Conservation (phyloP, 1,140 invertebrate species). For the Achroia grisella region DNA sequence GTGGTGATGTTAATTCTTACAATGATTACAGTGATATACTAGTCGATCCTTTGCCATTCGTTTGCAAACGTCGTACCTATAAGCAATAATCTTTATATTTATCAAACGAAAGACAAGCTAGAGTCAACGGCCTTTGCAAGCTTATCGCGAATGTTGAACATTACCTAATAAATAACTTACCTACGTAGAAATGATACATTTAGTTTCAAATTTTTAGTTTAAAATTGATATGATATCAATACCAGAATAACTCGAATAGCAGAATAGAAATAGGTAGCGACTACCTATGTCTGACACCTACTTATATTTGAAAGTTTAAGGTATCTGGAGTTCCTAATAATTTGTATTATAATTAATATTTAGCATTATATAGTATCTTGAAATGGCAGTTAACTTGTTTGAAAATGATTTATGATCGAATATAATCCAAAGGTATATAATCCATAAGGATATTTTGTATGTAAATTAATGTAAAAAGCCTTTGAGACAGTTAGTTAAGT, state of each 20-base stretch:
- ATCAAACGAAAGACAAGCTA: background rate
- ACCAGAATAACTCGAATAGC: constrained; percentile 39
- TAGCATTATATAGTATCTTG: constrained; percentile 3
- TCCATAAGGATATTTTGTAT: constrained; percentile 40
- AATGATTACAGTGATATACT: constrained; percentile 35
- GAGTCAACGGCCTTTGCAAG: constrained; percentile 1
- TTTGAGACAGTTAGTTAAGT: constrained; percentile 33
- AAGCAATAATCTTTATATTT: constrained; percentile 1
- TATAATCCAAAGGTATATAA: constrained; percentile 54
- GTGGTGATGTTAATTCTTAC: constrained; percentile 42
- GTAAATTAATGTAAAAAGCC: constrained; percentile 58
- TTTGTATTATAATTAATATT: constrained; percentile 24
- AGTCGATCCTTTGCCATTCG: constrained; percentile 36
- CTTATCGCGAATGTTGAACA: constrained; percentile 9
- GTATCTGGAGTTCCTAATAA: constrained; percentile 56
- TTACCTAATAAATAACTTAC: constrained; percentile 13
- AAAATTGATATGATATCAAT: constrained; percentile 17
- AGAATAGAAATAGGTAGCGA: constrained; percentile 6
- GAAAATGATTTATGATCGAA: constrained; percentile 17
- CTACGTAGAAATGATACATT: background rate
- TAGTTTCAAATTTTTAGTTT: constrained; percentile 11
- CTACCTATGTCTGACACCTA: background rate
- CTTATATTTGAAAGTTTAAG: constrained; percentile 13
- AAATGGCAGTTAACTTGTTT: constrained; percentile 4
- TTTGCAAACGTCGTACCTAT: constrained; percentile 9